Conservation (phyloP, 23 tunicate genomes). For the Ciona savignyi region DNA sequence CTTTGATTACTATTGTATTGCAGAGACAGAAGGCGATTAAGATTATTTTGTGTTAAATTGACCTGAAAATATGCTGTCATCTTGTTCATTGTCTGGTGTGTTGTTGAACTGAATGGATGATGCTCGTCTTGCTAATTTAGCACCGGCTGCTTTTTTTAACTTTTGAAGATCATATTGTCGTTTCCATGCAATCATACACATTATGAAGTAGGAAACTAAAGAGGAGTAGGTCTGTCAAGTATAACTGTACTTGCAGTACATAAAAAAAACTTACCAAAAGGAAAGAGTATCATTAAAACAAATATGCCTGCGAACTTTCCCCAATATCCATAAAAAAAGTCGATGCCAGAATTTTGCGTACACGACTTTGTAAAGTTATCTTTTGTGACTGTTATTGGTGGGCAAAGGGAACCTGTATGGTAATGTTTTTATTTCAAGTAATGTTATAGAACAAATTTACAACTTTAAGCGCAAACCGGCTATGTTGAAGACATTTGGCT, state of each 20-base stretch:
- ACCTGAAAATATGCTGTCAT: too few species aligned
- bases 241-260: too few species aligned
- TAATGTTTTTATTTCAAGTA: neutral
- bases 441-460: too few species aligned
- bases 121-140: conserved; percentile 6
- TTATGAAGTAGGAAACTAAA: conserved; percentile 64
- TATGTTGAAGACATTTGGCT: conserved; percentile 44
- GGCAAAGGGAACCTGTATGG: conserved; percentile 33
- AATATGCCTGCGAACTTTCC: conserved; percentile 46
- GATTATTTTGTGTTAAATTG: too few species aligned
- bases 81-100: too few species aligned
- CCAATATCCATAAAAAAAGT: conserved; percentile 65
- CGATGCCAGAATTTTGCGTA: conserved; percentile 41
- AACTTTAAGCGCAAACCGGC: conserved; percentile 48
- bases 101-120: neutral
- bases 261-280: conserved; percentile 51
- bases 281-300: conserved; percentile 58
- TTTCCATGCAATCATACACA: conserved; percentile 56
- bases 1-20: too few species aligned
- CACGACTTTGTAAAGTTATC: conserved; percentile 55
- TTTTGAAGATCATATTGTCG: conserved; percentile 22
- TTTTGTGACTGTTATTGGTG: conserved; percentile 4
- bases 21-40: too few species aligned
- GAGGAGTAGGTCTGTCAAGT: too few species aligned
- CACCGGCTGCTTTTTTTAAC: conserved; percentile 5